These are phyloP conservation scores for Ranitomeya variabilis DNA, from an alignment of 2,113 vertebrate genomes.

Conservation along the genomic window DNA sequence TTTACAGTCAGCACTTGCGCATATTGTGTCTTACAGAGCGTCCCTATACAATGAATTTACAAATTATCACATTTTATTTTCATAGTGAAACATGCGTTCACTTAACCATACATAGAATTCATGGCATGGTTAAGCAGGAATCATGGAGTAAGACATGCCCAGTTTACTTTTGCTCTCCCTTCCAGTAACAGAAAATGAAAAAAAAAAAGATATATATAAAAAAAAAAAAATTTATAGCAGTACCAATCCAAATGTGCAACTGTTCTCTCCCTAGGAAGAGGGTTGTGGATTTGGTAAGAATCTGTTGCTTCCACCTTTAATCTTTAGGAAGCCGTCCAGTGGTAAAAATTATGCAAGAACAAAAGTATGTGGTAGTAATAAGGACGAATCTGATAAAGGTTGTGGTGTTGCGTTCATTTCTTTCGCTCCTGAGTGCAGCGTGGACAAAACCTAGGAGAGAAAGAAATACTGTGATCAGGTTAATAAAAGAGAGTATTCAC, in stretches of 20 bases:
- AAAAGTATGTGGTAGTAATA: conserved; percentile 31
- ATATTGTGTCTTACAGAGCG: background rate
- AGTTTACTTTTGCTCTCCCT: background rate
- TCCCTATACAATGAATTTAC: background rate
- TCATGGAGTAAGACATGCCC: background rate
- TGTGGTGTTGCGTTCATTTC: conserved; percentile 69
- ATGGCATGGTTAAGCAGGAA: background rate
- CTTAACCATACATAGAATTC: background rate
- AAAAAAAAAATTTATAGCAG: conserved; percentile 23
- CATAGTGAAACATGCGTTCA: background rate
- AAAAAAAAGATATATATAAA: background rate
- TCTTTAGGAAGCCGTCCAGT: conserved; percentile 28
- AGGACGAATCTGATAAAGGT: conserved; percentile 16
- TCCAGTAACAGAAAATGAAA: background rate
- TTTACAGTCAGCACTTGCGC: background rate
- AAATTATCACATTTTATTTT: background rate
- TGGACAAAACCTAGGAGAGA: conserved; percentile 87
- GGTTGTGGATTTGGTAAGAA: conserved; percentile 16
- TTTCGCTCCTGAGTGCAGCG: conserved; percentile 93
- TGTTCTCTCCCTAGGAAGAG: conserved; percentile 38
- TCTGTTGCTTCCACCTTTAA: conserved; percentile 25
- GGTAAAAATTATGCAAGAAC: conserved; percentile 34
- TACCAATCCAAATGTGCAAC: conserved; percentile 54
- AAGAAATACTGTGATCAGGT: background rate
- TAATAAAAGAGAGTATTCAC: background rate